phyloP scores from a whole-genome alignment of 2,888 invertebrate genomes.

The Cataglyphis cursor region DNA sequence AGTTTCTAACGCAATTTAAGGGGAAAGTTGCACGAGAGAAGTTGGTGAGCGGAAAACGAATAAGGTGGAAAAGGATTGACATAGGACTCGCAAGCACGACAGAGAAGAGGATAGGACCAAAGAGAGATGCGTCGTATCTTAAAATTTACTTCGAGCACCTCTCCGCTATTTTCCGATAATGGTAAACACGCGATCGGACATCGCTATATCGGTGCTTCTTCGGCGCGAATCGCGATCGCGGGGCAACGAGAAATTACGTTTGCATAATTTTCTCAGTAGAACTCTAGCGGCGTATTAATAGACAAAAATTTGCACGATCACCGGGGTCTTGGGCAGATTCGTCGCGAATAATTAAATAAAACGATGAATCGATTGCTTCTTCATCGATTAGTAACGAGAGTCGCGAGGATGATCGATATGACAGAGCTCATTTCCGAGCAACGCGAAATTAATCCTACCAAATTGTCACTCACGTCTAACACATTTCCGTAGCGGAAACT shows the following conservation, averaged over 20 bases:
- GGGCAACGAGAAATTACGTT: conserved; percentile 66
- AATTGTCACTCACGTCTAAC: conserved; percentile 46
- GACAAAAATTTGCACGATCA: conserved; percentile 7
- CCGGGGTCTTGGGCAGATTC: conserved; percentile 23
- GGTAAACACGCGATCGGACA: conserved; percentile 57
- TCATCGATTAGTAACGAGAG: background rate
- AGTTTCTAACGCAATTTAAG: conserved; percentile 53
- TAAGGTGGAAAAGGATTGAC: conserved; percentile 1
- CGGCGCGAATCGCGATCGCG: conserved; percentile 45
- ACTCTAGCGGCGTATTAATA: conserved; percentile 30
- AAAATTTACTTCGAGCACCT: conserved; percentile 60
- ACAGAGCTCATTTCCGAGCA: conserved; percentile 1
- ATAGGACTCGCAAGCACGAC: conserved; percentile 1
- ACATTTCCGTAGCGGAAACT: conserved; percentile 17
- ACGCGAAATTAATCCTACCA: conserved; percentile 13
- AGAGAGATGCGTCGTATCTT: conserved; percentile 44
- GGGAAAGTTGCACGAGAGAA: conserved; percentile 30
- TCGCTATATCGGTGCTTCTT: conserved; percentile 31
- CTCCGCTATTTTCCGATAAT: conserved; percentile 54
- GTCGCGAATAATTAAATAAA: conserved; percentile 32
- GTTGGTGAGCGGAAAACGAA: conserved; percentile 33
- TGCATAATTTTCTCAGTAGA: conserved; percentile 71
- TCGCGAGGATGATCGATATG: background rate
- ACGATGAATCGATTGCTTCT: background rate
- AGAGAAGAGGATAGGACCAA: background rate